A percentile compares a stretch with the other conserved stretches of the same genome.
phyloP scores from a whole-genome alignment of 2,888 invertebrate species.

The Habroteleia sp. region DNA sequence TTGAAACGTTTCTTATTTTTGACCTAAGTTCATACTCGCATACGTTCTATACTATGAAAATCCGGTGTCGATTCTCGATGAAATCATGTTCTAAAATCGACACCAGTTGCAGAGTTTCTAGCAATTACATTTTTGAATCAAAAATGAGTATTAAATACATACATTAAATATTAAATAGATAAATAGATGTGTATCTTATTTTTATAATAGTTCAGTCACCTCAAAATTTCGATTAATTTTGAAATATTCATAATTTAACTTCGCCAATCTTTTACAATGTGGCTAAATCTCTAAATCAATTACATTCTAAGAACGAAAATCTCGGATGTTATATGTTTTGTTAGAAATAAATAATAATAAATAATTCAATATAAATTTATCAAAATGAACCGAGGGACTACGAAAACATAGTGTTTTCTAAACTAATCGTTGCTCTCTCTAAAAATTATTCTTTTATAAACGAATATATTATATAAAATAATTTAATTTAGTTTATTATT shows the following conservation, averaged over 20 bases:
- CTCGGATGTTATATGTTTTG: constrained; percentile 35
- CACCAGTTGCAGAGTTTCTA: constrained; percentile 31
- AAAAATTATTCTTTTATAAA: too few relatives aligned
- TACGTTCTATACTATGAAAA: too few relatives aligned
- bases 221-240: constrained; percentile 33
- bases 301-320: constrained; percentile 40
- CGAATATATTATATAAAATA: too few relatives aligned
- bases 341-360: constrained; percentile 65
- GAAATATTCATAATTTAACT: constrained; percentile 26
- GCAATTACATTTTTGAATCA: constrained; percentile 20
- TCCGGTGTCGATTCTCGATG: too few relatives aligned
- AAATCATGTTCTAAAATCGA: constrained; percentile 54
- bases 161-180: constrained; percentile 49
- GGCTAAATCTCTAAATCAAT: constrained; percentile 25
- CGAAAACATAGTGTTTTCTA: constrained; percentile 16
- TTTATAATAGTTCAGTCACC: constrained; percentile 33
- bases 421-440: too few relatives aligned
- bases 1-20: too few relatives aligned
- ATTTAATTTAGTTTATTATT: too few relatives aligned
- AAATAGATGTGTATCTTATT: constrained; percentile 34
- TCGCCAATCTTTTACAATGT: constrained; percentile 39
- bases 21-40: too few relatives aligned
- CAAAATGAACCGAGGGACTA: constrained; percentile 56
- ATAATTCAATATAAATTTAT: constrained; percentile 45
- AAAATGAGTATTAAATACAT: constrained; percentile 34